Evolutionary conservation across 2,797 vertebrate species (phyloP).

Genomic region (Sebastes steindachneri): DNA sequence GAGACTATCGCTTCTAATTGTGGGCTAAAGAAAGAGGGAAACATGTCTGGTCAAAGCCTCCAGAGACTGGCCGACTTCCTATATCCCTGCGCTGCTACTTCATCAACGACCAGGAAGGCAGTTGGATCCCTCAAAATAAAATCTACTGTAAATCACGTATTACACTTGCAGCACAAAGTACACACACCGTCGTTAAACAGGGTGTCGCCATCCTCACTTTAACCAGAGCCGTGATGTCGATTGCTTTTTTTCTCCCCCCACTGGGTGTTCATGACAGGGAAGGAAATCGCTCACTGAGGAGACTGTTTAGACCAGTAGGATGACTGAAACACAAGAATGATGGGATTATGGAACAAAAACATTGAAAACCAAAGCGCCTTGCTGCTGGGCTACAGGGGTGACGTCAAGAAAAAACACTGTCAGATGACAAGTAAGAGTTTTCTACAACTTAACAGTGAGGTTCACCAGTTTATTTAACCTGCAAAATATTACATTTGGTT

Average conservation of each 20-base stretch:
- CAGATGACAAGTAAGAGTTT: neutral
- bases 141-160: constrained; percentile 73
- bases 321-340: constrained; percentile 41
- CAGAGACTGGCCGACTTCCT: constrained; percentile 71
- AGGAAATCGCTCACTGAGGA: constrained; percentile 46
- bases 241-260: constrained; percentile 5
- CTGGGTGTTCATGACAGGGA: constrained; percentile 56
- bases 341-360: constrained; percentile 27
- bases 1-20: constrained; percentile 83
- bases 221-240: constrained; percentile 62
- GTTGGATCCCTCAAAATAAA: constrained; percentile 76
- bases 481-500: too few species aligned
- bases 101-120: constrained; percentile 71
- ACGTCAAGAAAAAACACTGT: neutral
- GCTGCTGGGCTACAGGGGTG: neutral
- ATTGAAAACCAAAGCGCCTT: constrained; percentile 18
- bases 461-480: neutral
- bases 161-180: constrained; percentile 71
- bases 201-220: constrained; percentile 72
- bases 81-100: constrained; percentile 71
- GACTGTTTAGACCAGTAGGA: constrained; percentile 27
- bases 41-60: constrained; percentile 82
- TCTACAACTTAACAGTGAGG: neutral
- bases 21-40: constrained; percentile 81
- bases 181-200: constrained; percentile 75